These are phyloP conservation scores for Chamaea fasciata DNA, from an alignment of 2,113 vertebrate genomes.

Conservation along the genomic window DNA sequence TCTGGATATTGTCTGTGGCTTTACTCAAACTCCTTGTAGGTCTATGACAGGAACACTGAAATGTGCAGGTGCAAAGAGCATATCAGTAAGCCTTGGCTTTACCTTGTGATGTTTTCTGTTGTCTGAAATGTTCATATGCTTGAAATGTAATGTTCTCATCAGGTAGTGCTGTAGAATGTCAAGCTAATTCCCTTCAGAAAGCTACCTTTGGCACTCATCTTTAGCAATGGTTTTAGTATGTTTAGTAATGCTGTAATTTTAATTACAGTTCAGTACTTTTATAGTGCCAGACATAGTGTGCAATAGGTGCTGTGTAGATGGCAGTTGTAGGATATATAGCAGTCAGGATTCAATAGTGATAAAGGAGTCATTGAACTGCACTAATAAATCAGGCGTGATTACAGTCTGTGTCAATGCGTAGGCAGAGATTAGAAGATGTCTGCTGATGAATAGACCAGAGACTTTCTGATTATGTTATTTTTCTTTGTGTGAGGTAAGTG, in stretches of 20 bases:
- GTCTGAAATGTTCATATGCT: neutral
- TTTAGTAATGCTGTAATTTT: neutral
- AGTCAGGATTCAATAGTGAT: constrained; percentile 15
- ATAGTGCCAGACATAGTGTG: neutral
- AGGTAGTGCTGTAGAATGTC: neutral
- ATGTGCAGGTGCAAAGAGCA: neutral
- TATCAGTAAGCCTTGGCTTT: neutral
- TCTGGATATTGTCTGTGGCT: neutral
- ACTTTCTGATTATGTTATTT: neutral
- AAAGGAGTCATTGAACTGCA: constrained; percentile 47
- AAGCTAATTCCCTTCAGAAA: neutral
- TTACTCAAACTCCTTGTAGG: neutral
- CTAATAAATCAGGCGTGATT: constrained; percentile 19
- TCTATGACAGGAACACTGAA: neutral
- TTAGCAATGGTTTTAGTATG: neutral
- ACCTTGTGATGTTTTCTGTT: neutral
- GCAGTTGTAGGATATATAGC: neutral
- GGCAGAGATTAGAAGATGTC: neutral
- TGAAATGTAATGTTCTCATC: neutral
- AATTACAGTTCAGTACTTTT: neutral
- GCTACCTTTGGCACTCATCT: neutral
- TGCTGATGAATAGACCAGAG: constrained; percentile 3
- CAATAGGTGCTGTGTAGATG: neutral
- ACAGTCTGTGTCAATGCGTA: neutral
- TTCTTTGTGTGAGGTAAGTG: neutral